Evolutionary conservation across 2,888 invertebrate species (phyloP).

Genomic region (Cataglyphis livida): DNA sequence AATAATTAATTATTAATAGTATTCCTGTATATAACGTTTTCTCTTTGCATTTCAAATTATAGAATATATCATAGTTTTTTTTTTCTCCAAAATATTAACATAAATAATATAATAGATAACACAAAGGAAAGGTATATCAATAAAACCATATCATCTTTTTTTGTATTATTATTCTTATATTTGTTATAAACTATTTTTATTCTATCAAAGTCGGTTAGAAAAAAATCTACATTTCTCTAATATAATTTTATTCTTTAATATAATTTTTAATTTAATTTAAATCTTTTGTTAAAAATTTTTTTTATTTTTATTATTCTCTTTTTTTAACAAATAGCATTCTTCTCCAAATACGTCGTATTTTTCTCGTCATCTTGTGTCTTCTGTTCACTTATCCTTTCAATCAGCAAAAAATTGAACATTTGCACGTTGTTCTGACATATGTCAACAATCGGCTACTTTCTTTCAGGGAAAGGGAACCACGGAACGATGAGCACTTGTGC

Average conservation of each 20-base stretch:
- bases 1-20: no score
- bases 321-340: background rate
- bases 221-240: no score
- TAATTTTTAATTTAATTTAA: no score
- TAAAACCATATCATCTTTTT: no score
- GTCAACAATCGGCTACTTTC: slow-evolving; percentile 5
- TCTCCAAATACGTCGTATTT: background rate
- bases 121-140: no score
- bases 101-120: no score
- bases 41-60: background rate
- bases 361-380: background rate
- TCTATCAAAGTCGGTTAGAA: no score
- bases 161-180: no score
- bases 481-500: slow-evolving; percentile 48
- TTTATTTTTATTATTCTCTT: background rate
- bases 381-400: background rate
- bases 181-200: no score
- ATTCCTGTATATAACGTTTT: background rate
- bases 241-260: no score
- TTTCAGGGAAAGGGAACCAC: slow-evolving; percentile 32
- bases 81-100: no score
- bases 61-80: background rate
- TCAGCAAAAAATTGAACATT: background rate
- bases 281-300: no score
- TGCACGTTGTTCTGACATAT: background rate